A percentile compares a stretch with the other conserved stretches of the same genome.
phyloP scores from a whole-genome alignment of 2,797 vertebrate genomes.

The Siniperca obscura region DNA sequence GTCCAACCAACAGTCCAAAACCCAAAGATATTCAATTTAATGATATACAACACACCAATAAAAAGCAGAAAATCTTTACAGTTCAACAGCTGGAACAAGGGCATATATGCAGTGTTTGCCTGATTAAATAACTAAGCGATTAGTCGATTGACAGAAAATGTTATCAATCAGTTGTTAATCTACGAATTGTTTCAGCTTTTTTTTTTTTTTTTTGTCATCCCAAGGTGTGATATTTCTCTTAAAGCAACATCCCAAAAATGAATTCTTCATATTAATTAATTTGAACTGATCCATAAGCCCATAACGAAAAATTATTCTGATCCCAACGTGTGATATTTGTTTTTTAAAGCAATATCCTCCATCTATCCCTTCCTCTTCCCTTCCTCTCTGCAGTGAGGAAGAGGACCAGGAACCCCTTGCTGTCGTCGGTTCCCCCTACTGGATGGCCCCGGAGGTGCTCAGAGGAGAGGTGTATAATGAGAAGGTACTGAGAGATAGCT shows the following conservation, averaged over 20 bases:
- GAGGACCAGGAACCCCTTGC: slow-evolving; percentile 89
- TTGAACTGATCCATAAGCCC: neutral
- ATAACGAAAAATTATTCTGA: neutral
- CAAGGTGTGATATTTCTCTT: neutral
- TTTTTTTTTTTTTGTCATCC: neutral
- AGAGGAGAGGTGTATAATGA: slow-evolving; percentile 94
- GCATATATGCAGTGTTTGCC: neutral
- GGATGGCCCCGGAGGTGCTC: slow-evolving; percentile 98
- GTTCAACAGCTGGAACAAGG: neutral
- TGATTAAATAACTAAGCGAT: neutral
- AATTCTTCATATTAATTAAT: neutral
- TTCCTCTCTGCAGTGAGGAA: slow-evolving; percentile 82
- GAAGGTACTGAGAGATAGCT: slow-evolving; percentile 85
- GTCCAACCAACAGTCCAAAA: neutral
- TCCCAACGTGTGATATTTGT: neutral
- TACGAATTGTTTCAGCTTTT: neutral
- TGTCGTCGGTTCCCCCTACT: slow-evolving; percentile 95
- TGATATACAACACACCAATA: neutral
- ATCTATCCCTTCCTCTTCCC: neutral
- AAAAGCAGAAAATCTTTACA: neutral
- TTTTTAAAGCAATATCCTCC: neutral
- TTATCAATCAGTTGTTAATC: no score
- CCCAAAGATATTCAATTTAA: neutral
- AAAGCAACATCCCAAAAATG: neutral
- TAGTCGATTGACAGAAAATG: no score